Base-by-base conservation (phyloP, 2,888 invertebrate species). In the Lucinisca nassula region DNA sequence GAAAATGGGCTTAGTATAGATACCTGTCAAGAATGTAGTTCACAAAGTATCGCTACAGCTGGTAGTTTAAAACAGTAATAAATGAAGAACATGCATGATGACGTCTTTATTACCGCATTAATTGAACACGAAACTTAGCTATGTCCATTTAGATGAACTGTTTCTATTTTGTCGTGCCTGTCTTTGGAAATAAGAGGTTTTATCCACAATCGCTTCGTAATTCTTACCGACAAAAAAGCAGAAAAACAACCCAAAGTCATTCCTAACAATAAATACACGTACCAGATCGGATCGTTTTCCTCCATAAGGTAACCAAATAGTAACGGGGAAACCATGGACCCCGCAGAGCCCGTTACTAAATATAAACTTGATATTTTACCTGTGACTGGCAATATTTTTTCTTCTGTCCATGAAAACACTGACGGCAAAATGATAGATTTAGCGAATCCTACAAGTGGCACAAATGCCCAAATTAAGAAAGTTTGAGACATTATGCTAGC, bases 291-390 rank as follows among this genome's bases (percentile, higher is more conserved):
- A 35, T 2, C 27, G 3, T 24, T 30, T 38, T 74, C 74, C n/a
- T 74, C 74, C 74, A 74, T 74, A 2, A 74, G 45, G 27, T 74
- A 74, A 21, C 74, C 74, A 35, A 74, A 74, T 6, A 74, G 17
- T 45, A 74, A 49, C 4, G 74, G 74, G 6, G 74, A 45, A 27
- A 74, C 45, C 45, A 74, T 45, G 0, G 74, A 74, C 30, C 74
- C 74, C n/a, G 74, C 74, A 10, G 74, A 74, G 1, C 40, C 74
- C 30, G 27, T 45, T 45, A 74, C 49, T 74, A 74, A 74, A 45
- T 74, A 74, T 17, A 74, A 49, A 14, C 45, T 24, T 40, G 74
- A 38, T 74, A 74, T 40, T 21, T 74, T 74, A 6, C 74, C 74
- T 10, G 74, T 27, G n/a, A 74, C 74, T 10, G 74, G 74, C 24